Percentiles rank a stretch among this genome's conserved stretches.
phyloP scores from a whole-genome alignment of 2,797 vertebrate genomes.

The Poecilia velifera region DNA sequence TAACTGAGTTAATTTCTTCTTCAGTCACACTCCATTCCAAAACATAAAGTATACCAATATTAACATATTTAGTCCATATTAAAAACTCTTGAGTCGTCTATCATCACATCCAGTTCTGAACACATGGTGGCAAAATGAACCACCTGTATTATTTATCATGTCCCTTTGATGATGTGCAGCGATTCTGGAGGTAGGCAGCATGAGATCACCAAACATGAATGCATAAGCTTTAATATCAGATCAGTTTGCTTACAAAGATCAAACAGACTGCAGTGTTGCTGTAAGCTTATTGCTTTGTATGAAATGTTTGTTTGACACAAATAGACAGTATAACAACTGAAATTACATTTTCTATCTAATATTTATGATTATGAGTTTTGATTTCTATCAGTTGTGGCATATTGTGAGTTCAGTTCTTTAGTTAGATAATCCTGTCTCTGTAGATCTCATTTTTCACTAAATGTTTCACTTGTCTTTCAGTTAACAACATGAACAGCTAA shows the following conservation, averaged over 20 bases:
- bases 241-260: neutral
- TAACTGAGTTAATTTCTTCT: neutral
- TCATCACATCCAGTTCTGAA: neutral
- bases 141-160: neutral
- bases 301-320: neutral
- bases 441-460: neutral
- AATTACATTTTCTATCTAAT: neutral
- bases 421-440: neutral
- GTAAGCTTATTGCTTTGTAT: neutral
- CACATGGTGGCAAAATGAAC: neutral
- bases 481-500: neutral
- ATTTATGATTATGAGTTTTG: neutral
- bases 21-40: neutral
- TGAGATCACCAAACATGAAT: neutral
- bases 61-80: neutral
- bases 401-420: neutral
- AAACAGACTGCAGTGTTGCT: neutral
- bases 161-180: conserved; percentile 2
- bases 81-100: neutral
- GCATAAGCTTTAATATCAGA: neutral
- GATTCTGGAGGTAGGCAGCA: neutral
- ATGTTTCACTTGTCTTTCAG: neutral
- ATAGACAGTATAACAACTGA: neutral
- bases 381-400: neutral
- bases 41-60: neutral